Evolutionary conservation across 2,888 invertebrate species (phyloP), one percentile per base, ranked within the genome.

Genomic region (Nipponacmea schrenckii): DNA sequence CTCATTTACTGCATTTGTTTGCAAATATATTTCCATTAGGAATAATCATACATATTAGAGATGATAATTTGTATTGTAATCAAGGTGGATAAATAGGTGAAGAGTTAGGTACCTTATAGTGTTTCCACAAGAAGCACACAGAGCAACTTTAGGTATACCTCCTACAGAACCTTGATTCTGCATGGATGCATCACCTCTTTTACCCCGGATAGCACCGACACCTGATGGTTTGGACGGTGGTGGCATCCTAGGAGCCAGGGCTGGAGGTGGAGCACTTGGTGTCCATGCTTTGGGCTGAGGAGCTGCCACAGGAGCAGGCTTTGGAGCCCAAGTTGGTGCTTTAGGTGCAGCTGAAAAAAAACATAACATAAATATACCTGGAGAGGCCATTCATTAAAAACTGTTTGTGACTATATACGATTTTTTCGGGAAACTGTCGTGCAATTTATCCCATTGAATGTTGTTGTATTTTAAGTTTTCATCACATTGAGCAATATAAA

Each of bases 171-270:
- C 82, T 62, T 77, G 82, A 71, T 80, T 80, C 64, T 75, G 73
- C 70, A 83, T 79, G 17, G 83, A 80, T 39, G 84, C 85, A 74
- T 85, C 85, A 39, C 85, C 85, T 31, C 77, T 80, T 71, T 83
- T 84, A 15, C 82, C 84, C 68, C 83, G 77, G 31, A 80, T 79
- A 10, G 83, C 83, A n/a, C 84, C 84, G n/a, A 80, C 77, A 14
- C 84, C 84, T 56, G 83, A 80, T 15, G 84, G 83, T 64, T 80
- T 80, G 8, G 56, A 24, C 3, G 56, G 56, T 7, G 83, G 80
- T 24, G 82, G 79, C 10, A 78, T 74, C 24, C 73, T 75, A 1
- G 68, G 71, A 17, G 74, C 73, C 7, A 76, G 70, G 14, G 77
- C 74, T 26, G 78, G 77, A 67, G 75, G 17, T 65, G 82, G 74